These are phyloP conservation scores for Amphipyra berbera DNA, from an alignment of 2,888 invertebrate genomes.

Conservation along the genomic window DNA sequence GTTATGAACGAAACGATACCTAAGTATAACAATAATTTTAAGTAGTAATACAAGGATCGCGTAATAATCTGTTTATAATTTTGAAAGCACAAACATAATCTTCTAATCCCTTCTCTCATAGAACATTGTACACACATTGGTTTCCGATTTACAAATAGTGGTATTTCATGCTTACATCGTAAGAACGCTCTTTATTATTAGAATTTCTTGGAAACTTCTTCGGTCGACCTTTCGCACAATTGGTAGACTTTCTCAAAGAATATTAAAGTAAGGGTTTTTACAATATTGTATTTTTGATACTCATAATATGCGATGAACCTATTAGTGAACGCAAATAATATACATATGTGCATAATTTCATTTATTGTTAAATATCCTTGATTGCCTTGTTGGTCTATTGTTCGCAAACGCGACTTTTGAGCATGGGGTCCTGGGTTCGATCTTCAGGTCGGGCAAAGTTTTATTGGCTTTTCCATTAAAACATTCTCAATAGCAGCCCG, in stretches of 20 bases:
- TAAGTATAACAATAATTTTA: too few relatives aligned
- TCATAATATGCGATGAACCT: constrained; percentile 12
- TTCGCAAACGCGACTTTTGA: too few relatives aligned
- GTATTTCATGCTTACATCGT: constrained; percentile 13
- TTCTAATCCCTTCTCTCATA: neutral
- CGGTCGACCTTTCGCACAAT: constrained; percentile 2
- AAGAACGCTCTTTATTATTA: constrained; percentile 16
- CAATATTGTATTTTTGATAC: constrained; percentile 10
- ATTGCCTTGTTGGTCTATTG: too few relatives aligned
- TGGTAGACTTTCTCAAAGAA: constrained; percentile 7
- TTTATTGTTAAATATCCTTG: too few relatives aligned
- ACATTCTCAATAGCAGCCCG: too few relatives aligned
- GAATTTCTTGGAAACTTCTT: constrained; percentile 21
- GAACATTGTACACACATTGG: constrained; percentile 7
- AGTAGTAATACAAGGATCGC: too few relatives aligned
- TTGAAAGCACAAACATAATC: constrained; percentile 2
- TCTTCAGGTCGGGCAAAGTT: too few relatives aligned
- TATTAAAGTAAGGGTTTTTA: constrained; percentile 16
- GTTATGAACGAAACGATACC: too few relatives aligned
- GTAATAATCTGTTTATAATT: neutral
- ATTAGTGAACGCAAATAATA: constrained; percentile 7
- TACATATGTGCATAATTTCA: neutral
- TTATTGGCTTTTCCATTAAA: too few relatives aligned
- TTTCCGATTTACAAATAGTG: constrained; percentile 27
- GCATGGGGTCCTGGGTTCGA: too few relatives aligned